Evolutionary conservation across 2,113 vertebrate genomes (phyloP).

Genomic region (Caranx ignobilis): DNA sequence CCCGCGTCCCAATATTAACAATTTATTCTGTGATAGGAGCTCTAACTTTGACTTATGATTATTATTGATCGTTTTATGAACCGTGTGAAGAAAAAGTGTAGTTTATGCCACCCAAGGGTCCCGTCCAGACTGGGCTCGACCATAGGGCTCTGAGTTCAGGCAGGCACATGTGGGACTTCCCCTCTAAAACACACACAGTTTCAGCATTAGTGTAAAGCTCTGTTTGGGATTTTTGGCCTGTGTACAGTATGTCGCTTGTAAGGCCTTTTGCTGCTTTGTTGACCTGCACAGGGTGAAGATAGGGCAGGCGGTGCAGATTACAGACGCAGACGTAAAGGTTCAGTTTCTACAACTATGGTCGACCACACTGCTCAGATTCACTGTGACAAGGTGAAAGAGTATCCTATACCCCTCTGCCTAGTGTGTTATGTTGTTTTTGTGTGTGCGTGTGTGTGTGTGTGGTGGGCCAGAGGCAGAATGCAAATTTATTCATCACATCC

Average conservation of each 20-base stretch:
- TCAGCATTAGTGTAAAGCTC: slow-evolving; percentile 58
- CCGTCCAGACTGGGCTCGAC: slow-evolving; percentile 48
- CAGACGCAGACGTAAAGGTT: slow-evolving; percentile 17
- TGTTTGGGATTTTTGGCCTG: slow-evolving; percentile 59
- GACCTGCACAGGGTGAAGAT: slow-evolving; percentile 22
- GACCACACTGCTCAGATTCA: slow-evolving; percentile 10
- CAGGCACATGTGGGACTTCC: slow-evolving; percentile 52
- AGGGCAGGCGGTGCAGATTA: not conserved
- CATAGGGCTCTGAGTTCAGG: slow-evolving; percentile 62
- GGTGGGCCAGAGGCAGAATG: not conserved
- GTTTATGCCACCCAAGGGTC: slow-evolving; percentile 77
- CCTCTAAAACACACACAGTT: slow-evolving; percentile 29
- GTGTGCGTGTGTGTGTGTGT: too few relatives aligned
- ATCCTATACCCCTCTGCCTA: not conserved
- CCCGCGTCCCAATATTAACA: slow-evolving; percentile 59
- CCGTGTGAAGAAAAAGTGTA: slow-evolving; percentile 58
- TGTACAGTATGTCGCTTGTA: slow-evolving; percentile 60
- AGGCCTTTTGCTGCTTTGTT: slow-evolving; percentile 40
- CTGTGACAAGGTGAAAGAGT: slow-evolving; percentile 28
- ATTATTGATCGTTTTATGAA: slow-evolving; percentile 83
- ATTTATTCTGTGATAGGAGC: slow-evolving; percentile 57
- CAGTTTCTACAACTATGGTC: slow-evolving; percentile 14
- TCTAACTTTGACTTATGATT: slow-evolving; percentile 76
- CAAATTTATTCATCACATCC: not conserved
- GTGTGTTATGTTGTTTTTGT: not conserved